Percentiles rank a stretch among this genome's conserved stretches.
Conservation (phyloP, 2,113 vertebrate species). For the Acrocephalus kingi region DNA sequence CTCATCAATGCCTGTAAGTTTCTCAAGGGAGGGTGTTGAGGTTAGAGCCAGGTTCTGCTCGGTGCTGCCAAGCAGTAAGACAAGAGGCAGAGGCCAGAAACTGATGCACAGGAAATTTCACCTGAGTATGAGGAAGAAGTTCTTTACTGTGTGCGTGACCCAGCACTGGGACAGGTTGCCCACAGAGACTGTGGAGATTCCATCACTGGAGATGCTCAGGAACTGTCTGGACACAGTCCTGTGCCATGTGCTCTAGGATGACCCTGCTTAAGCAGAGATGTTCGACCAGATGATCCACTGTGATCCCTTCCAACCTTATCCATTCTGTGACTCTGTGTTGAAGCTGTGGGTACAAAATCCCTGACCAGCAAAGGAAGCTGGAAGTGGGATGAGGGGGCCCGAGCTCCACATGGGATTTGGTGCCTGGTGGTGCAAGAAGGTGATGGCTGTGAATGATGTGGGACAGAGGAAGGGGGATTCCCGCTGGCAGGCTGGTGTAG, state of each 20-base stretch:
- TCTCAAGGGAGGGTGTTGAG: neutral
- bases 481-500: neutral
- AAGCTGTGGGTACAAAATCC: neutral
- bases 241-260: neutral
- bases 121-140: neutral
- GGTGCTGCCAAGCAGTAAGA: rapidly evolving
- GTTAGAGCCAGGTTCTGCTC: neutral
- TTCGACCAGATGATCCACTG: neutral
- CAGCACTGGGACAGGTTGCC: neutral
- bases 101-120: neutral
- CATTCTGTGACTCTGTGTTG: neutral
- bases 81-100: neutral
- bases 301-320: neutral
- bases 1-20: neutral
- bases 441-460: neutral
- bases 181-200: neutral
- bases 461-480: neutral
- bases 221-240: neutral
- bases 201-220: neutral
- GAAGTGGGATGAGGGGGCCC: too few relatives aligned
- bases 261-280: neutral
- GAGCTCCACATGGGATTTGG: neutral
- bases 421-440: neutral
- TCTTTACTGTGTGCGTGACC: neutral
- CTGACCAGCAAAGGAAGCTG: neutral